Evolutionary conservation across 1,140 invertebrate species (phyloP).

Genomic region (Maconellicoccus hirsutus): DNA sequence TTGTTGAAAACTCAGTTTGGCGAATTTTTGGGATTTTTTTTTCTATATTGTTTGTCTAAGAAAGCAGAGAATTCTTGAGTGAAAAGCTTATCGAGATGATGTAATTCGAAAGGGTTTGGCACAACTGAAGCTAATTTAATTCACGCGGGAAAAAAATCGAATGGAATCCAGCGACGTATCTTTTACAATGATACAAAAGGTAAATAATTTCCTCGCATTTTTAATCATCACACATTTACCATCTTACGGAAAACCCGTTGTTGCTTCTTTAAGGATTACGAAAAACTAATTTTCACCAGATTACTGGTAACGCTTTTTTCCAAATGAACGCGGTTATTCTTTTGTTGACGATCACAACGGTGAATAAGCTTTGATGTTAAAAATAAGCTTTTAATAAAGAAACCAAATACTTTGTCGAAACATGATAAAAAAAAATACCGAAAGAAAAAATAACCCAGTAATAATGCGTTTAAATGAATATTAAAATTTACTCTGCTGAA

Average conservation of each 20-base stretch:
- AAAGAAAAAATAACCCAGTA: background rate
- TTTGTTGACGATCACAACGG: background rate
- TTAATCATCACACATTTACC: background rate
- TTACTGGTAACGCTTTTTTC: background rate
- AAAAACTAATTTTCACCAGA: conserved; percentile 5
- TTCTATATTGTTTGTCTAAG: background rate
- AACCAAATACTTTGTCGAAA: background rate
- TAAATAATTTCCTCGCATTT: background rate
- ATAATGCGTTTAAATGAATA: background rate
- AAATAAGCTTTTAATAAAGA: conserved; percentile 6
- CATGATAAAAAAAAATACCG: background rate
- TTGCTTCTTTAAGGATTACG: background rate
- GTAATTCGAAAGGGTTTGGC: background rate
- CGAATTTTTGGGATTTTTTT: background rate
- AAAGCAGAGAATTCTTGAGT: background rate
- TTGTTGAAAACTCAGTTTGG: background rate
- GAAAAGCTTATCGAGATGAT: background rate
- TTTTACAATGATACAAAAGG: background rate
- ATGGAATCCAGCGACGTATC: background rate
- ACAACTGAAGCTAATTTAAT: background rate
- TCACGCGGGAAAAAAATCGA: background rate
- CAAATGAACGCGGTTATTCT: background rate
- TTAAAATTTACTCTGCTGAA: background rate
- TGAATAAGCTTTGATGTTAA: conserved; percentile 5
- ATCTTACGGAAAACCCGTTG: background rate